These are phyloP conservation scores for Agapornis roseicollis DNA, from an alignment of 2,113 vertebrate genomes.

Conservation along the genomic window DNA sequence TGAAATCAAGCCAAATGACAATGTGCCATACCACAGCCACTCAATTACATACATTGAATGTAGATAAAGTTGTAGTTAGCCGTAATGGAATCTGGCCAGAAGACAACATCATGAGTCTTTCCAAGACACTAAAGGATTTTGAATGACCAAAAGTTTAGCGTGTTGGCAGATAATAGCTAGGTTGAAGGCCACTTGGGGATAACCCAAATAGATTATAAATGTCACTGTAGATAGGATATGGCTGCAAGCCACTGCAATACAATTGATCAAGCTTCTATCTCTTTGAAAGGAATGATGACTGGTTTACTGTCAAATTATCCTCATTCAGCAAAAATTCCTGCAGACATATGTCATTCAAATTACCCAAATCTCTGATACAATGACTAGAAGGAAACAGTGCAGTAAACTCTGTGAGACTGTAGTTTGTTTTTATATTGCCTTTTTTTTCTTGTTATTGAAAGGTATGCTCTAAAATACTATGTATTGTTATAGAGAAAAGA, in stretches of 20 bases:
- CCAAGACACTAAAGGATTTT: slow-evolving; percentile 32
- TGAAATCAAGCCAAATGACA: slow-evolving; percentile 62
- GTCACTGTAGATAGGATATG: slow-evolving; percentile 21
- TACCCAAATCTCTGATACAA: background rate
- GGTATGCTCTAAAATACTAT: background rate
- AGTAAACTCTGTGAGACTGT: background rate
- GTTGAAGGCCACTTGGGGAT: slow-evolving; percentile 44
- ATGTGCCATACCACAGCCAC: slow-evolving; percentile 53
- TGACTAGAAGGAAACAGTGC: background rate
- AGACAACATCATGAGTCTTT: slow-evolving; percentile 32
- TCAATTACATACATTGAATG: slow-evolving; percentile 5
- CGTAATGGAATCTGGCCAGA: slow-evolving; percentile 23
- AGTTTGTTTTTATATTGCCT: background rate
- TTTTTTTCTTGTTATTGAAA: background rate
- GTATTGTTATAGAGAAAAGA: background rate
- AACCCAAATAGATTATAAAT: slow-evolving; percentile 47
- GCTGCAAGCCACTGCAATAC: background rate
- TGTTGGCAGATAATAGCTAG: slow-evolving; percentile 15
- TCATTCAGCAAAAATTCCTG: slow-evolving; percentile 37
- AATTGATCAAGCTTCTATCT: slow-evolving; percentile 45
- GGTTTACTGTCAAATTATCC: background rate
- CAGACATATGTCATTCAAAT: background rate
- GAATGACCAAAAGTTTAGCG: slow-evolving; percentile 32
- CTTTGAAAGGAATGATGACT: background rate
- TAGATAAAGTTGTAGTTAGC: slow-evolving; percentile 63